Evolutionary conservation across 53 echinoderm and acorn worm species (phyloP).

Genomic region (Astropecten irregularis): DNA sequence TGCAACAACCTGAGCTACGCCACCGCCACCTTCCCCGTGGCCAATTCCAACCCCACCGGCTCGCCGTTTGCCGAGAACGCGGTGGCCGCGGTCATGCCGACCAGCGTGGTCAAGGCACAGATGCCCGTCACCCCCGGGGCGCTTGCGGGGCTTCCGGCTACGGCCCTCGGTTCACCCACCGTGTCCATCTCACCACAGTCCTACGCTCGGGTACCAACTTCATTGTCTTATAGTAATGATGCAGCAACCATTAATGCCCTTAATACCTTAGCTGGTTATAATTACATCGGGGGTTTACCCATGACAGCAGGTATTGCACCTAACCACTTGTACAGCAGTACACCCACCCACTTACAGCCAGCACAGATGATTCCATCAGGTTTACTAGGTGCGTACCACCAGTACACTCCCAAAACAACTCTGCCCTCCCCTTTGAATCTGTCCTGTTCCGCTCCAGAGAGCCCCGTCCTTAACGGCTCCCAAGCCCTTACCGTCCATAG

Average conservation of each 20-base stretch:
- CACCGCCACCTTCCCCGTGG: conserved; percentile 91
- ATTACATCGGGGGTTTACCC: conserved; percentile 65
- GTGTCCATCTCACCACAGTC: conserved; percentile 44
- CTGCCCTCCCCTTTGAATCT: conserved; percentile 54
- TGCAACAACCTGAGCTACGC: conserved; percentile 99
- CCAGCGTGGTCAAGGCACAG: conserved; percentile 77
- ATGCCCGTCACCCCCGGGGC: conserved; percentile 69
- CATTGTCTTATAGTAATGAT: conserved; percentile 59
- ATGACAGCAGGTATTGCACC: conserved; percentile 64
- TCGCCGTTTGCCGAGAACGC: conserved; percentile 93
- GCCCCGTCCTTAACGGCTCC: conserved; percentile 42
- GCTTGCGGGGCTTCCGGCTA: conserved; percentile 53
- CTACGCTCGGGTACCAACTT: conserved; percentile 45
- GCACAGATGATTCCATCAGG: conserved; percentile 86
- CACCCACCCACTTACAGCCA: conserved; percentile 66
- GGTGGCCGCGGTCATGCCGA: conserved; percentile 76
- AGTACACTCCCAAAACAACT: conserved; percentile 49
- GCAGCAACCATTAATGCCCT: conserved; percentile 66
- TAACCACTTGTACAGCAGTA: conserved; percentile 80
- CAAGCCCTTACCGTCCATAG: conserved; percentile 58
- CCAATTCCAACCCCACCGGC: conserved; percentile 97
- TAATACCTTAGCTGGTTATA: conserved; percentile 78
- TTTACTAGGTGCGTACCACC: conserved; percentile 86
- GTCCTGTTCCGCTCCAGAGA: conserved; percentile 26
- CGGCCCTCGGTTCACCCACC: conserved; percentile 39